Base-by-base conservation (phyloP, 2,797 vertebrate genomes). In the Coranthus polyacanthus region DNA sequence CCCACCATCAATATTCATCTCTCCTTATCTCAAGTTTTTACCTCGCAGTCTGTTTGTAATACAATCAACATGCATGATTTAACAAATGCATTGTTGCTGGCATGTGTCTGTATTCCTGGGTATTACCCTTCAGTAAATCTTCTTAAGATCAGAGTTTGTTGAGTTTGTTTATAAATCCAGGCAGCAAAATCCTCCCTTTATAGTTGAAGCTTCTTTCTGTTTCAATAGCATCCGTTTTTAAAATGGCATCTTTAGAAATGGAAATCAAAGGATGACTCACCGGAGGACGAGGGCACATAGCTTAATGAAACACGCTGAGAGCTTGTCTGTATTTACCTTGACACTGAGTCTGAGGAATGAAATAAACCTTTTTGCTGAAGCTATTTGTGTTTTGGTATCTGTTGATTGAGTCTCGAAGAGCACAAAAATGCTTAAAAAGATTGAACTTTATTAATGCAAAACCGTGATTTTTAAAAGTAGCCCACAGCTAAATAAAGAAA, bases 191-290 rank as follows among this genome's bases (percentile, higher is more conserved):
- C 53, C 62, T 32, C 22, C 16, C 54, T 79, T 79, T 71, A 52
- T 37, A 64, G 51, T 50, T 10, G 8, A 72, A 79, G 57, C 72
- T 62, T 64, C 55, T 58, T 67, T 80, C 80, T 83, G 51, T 72
- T 82, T 86, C 75, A 84, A 67, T 65, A 68, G 81, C 72, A 79
- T 75, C 65, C 32, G 3, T 41, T 75, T 89, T 83, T 78, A 71
- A 82, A 85, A 83, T 55, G 80, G 50, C 71, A 47, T 78, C 85
- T 90, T 87, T 89, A 88, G 83, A 91, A 92, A 92, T 84, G 72
- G 61, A 79, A 87, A 91, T 90, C 58, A 83, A 87, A 84, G 75
- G 54, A 81, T 82, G 90, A 86, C 61, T 89, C 85, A 81, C 29
- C 1, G 0, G 61, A 75, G 75, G 71, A 84, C 29, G 69, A 80